These are phyloP conservation scores for Megaleporinus macrocephalus DNA, from an alignment of 2,113 vertebrate species.

Conservation along the genomic window DNA sequence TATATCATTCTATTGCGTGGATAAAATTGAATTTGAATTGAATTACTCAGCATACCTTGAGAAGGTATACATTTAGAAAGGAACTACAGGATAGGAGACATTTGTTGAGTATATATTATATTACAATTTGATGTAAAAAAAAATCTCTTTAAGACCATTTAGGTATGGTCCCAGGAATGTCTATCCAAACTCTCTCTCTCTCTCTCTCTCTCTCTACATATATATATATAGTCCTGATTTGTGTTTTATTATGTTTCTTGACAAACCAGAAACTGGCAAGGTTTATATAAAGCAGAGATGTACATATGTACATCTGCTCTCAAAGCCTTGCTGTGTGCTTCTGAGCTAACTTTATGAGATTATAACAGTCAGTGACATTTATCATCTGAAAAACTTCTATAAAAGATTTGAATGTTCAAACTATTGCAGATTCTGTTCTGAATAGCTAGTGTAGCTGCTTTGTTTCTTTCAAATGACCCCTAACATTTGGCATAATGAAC, in stretches of 20 bases:
- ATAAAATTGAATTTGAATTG: slow-evolving; percentile 32
- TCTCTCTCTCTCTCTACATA: too few species aligned
- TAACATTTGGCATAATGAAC: slow-evolving; percentile 47
- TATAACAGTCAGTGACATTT: background rate
- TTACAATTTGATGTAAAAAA: background rate
- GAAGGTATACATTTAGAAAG: background rate
- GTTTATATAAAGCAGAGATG: background rate
- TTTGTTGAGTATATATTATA: background rate
- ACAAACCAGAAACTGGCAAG: background rate
- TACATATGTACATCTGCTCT: background rate
- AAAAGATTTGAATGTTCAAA: slow-evolving; percentile 46
- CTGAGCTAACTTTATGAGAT: background rate
- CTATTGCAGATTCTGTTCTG: slow-evolving; percentile 28
- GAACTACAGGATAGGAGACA: background rate
- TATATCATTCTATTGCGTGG: slow-evolving; percentile 16
- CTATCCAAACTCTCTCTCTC: too few species aligned
- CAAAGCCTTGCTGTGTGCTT: background rate
- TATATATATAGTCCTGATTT: background rate
- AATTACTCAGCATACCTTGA: background rate
- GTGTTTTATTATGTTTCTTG: background rate
- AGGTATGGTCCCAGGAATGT: background rate
- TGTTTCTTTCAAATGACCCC: slow-evolving; percentile 28
- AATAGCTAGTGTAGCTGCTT: slow-evolving; percentile 32
- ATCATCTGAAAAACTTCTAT: slow-evolving; percentile 22
- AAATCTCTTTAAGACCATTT: background rate